phyloP scores from a whole-genome alignment of 2,888 invertebrate genomes.

The Microplitis manilae region DNA sequence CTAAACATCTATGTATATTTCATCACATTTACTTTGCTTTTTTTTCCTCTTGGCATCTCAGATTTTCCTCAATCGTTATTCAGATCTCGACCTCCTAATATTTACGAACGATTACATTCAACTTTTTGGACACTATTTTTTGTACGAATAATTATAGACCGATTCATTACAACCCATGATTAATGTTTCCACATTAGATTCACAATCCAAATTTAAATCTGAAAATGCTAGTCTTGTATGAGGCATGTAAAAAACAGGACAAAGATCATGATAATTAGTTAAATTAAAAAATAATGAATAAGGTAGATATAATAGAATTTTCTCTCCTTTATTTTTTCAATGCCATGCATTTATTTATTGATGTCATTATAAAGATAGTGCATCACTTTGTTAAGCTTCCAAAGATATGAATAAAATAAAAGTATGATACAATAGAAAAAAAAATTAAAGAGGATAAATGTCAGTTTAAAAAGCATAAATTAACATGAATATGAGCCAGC shows the following conservation, averaged over 20 bases:
- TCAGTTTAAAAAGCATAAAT: slow-evolving; percentile 41
- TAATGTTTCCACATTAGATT: background rate
- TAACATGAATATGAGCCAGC: slow-evolving; percentile 36
- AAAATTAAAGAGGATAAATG: background rate
- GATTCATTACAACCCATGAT: background rate
- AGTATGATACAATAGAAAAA: slow-evolving; percentile 2
- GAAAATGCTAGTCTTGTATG: background rate
- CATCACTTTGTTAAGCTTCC: background rate
- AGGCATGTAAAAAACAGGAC: background rate
- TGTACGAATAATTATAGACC: no score
- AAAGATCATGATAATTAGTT: background rate
- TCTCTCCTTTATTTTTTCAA: background rate
- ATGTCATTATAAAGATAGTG: background rate
- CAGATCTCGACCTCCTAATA: no score
- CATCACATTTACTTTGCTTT: background rate
- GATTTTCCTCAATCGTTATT: background rate
- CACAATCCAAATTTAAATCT: background rate
- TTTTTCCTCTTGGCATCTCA: background rate
- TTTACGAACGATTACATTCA: no score
- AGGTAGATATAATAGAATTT: background rate
- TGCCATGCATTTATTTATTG: background rate
- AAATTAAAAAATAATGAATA: background rate
- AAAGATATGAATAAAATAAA: slow-evolving; percentile 2
- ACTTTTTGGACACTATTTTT: no score
- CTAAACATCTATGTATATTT: slow-evolving; percentile 16